These are phyloP conservation scores for Cerceris rybyensis DNA, from an alignment of 2,888 invertebrate species.

Conservation along the genomic window DNA sequence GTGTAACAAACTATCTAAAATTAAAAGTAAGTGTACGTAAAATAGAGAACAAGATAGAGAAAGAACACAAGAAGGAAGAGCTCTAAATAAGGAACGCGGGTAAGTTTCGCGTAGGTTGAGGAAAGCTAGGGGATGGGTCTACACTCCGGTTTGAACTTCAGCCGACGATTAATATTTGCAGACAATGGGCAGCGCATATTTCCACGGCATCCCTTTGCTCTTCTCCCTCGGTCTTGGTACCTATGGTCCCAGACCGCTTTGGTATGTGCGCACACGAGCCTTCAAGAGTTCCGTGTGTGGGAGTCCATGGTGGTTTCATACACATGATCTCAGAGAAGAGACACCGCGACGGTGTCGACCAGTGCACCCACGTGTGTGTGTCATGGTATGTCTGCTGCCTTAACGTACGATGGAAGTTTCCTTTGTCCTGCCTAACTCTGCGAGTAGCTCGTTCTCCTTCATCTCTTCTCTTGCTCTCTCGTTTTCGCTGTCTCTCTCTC, in stretches of 20 bases:
- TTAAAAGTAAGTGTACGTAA: conserved; percentile 4
- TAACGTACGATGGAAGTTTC: conserved; percentile 78
- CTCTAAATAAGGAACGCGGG: conserved; percentile 20
- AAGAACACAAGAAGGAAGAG: conserved; percentile 2
- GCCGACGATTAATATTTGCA: conserved; percentile 76
- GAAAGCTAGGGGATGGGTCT: conserved; percentile 15
- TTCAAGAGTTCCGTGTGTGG: neutral
- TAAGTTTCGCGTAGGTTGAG: conserved; percentile 51
- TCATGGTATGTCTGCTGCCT: conserved; percentile 72
- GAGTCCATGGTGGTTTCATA: conserved; percentile 17
- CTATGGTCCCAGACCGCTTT: conserved; percentile 14
- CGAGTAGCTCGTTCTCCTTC: conserved; percentile 50
- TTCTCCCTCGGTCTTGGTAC: conserved; percentile 18
- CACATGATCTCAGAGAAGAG: conserved; percentile 32
- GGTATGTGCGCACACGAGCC: conserved; percentile 18
- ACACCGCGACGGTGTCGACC: conserved; percentile 37
- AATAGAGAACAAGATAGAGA: conserved; percentile 10
- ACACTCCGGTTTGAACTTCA: conserved; percentile 64
- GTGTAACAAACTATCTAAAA: neutral
- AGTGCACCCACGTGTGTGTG: conserved; percentile 59
- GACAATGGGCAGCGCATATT: conserved; percentile 75
- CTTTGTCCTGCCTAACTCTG: conserved; percentile 73
- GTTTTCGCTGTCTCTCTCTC: conserved; percentile 5
- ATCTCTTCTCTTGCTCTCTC: conserved; percentile 8
- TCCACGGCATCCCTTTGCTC: conserved; percentile 59